Evolutionary conservation across 2,113 vertebrate genomes (phyloP), one percentile per base, ranked within the genome.

Genomic region (Gopherus flavomarginatus): DNA sequence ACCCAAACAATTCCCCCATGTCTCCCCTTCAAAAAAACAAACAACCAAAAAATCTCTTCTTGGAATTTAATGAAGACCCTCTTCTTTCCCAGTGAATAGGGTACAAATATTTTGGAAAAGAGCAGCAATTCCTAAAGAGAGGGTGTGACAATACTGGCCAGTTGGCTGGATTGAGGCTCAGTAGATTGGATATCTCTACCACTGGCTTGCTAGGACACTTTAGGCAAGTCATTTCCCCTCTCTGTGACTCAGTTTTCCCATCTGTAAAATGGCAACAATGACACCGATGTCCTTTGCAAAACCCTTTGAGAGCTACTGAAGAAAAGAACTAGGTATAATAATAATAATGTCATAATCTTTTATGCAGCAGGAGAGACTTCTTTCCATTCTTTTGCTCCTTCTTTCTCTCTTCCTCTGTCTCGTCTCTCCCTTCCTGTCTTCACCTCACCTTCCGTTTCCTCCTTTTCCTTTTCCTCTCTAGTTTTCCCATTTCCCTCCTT

Each of bases 391-490:
- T 27, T n/a, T 86, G 78, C 27, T 62, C n/a, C 80, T 86, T 79
- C 2, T 10, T 92, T 79, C 26, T 65, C 83, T 75, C 29, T 5
- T n/a, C 4, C 0, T 1, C 7, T 86, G 5, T 1, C 88, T 38
- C 5, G 59, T 92, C 1, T 69, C 50, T 56, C 65, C 5, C 11
- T 89, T 84, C 38, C 72, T 86, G 49, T 38, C 52, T n/a, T 31
- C 10, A 1, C 27, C 14, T 26, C 35, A 2, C 2, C 0, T 16
- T 56, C n/a, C 16, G 35, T 72, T 11, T 42, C 72, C 19, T 65
- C 31, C 31, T 42, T 42, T 77, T 69, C 78, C 78, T 22, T 72
- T 72, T 10, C 21, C 38, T 11, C 3, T 77, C 21, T 77, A 77
- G 35, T 69, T 42, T 44, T 44, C 72, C 22, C 24, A 6, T 77